Evolutionary conservation across 2,797 vertebrate species (phyloP).

Genomic region (Knipowitschia caucasica): DNA sequence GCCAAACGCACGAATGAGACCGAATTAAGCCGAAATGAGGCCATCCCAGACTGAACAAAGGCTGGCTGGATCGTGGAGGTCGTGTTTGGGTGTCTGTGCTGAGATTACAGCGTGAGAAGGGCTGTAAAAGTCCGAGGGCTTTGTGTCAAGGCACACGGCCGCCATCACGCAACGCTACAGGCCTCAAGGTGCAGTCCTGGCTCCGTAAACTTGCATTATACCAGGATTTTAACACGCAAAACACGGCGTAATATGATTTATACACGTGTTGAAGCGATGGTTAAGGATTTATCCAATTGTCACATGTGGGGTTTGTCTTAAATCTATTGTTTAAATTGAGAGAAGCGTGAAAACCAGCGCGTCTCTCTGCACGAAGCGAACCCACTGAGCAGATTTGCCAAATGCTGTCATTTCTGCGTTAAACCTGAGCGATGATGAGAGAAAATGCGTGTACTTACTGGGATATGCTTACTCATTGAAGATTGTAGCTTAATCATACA

Average conservation of each 20-base stretch:
- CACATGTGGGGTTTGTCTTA: background rate
- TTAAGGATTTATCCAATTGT: accelerated
- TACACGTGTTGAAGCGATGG: accelerated
- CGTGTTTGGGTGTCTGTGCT: background rate
- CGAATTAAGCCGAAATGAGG: background rate
- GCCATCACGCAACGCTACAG: conserved; percentile 50
- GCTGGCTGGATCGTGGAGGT: accelerated
- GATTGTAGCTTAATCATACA: conserved; percentile 99
- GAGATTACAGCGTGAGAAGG: too few species aligned
- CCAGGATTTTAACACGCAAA: background rate
- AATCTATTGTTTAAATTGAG: conserved; percentile 11
- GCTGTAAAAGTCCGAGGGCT: conserved; percentile 40
- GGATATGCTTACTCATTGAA: conserved; percentile 99
- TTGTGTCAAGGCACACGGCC: conserved; percentile 51
- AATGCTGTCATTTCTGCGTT: background rate
- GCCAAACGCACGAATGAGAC: background rate
- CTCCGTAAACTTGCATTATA: background rate
- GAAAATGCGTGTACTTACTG: conserved; percentile 82
- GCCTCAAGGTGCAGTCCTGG: conserved; percentile 22
- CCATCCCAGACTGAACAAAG: background rate
- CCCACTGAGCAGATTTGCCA: conserved; percentile 22
- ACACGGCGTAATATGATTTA: conserved; percentile 6
- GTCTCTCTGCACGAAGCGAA: conserved; percentile 25
- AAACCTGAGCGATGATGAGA: conserved; percentile 30
- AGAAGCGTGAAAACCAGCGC: conserved; percentile 51